These are phyloP conservation scores for Helarctos malayanus DNA, from an alignment of 2,797 vertebrate genomes.

Conservation along the genomic window DNA sequence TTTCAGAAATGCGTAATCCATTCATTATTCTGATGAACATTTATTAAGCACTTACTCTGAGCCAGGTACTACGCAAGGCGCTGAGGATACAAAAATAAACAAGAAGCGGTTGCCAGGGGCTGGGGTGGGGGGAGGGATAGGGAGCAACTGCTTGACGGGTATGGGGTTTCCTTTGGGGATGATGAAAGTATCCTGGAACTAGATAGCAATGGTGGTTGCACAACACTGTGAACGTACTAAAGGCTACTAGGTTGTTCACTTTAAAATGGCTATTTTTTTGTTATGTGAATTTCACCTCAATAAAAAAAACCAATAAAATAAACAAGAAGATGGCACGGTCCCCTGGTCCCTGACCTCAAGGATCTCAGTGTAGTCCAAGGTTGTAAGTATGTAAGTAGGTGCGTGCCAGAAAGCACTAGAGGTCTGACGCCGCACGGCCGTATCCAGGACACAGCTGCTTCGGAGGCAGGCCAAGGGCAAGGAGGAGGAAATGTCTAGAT, in stretches of 20 bases:
- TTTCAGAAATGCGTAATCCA: slow-evolving; percentile 27
- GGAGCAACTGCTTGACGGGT: neutral
- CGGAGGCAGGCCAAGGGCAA: neutral
- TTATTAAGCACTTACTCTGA: neutral
- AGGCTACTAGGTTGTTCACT: neutral
- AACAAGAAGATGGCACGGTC: neutral
- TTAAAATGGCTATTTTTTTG: neutral
- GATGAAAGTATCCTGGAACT: slow-evolving; percentile 20
- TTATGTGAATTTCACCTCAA: neutral
- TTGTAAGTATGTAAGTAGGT: neutral
- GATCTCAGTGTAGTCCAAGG: neutral
- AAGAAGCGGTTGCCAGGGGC: neutral
- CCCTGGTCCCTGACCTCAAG: neutral
- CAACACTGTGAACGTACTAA: neutral
- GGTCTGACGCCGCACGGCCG: accelerated
- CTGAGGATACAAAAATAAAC: slow-evolving; percentile 46
- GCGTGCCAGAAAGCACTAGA: neutral
- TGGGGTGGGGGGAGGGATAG: neutral
- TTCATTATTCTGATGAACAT: slow-evolving; percentile 30
- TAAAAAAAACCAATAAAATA: neutral
- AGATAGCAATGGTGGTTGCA: neutral
- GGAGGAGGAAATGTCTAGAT: neutral
- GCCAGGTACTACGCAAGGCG: neutral
- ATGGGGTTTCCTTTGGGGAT: neutral
- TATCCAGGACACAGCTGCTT: neutral